These are phyloP conservation scores for Steinernema khuongi DNA, from an alignment of 1,140 invertebrate species.

Conservation along the genomic window DNA sequence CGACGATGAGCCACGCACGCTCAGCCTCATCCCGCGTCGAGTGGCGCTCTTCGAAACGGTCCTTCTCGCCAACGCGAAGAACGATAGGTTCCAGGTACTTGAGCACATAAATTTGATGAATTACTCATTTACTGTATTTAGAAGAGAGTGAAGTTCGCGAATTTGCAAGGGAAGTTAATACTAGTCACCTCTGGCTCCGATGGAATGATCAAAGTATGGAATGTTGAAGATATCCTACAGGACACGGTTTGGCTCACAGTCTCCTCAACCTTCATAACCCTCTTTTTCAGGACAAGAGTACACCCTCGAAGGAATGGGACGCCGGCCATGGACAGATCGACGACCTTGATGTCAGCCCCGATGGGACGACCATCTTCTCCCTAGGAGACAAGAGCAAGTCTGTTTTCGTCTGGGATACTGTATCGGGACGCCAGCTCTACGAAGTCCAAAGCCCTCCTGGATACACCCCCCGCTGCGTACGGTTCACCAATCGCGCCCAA, in stretches of 20 bases:
- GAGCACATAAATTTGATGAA: neutral
- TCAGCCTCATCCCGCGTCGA: neutral
- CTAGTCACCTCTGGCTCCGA: neutral
- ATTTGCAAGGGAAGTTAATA: neutral
- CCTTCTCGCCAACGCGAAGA: neutral
- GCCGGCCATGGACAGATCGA: neutral
- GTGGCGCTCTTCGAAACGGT: neutral
- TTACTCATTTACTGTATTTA: neutral
- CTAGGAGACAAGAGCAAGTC: neutral
- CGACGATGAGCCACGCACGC: neutral
- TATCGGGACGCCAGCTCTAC: neutral
- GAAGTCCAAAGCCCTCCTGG: neutral
- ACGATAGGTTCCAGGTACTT: conserved; percentile 13
- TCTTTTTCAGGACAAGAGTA: neutral
- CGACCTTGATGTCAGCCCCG: neutral
- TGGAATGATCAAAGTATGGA: neutral
- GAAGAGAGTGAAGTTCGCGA: conserved; percentile 3
- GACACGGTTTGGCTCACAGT: too few relatives aligned
- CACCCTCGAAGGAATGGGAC: neutral
- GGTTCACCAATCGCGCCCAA: neutral
- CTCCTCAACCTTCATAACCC: too few relatives aligned
- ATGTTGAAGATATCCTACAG: neutral
- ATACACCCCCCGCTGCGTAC: neutral
- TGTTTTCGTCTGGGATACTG: neutral
- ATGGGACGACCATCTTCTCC: neutral